Percentiles rank a stretch among this genome's conserved stretches.
Conservation (phyloP, 1,140 invertebrate genomes). For the Branchinecta lynchi region DNA sequence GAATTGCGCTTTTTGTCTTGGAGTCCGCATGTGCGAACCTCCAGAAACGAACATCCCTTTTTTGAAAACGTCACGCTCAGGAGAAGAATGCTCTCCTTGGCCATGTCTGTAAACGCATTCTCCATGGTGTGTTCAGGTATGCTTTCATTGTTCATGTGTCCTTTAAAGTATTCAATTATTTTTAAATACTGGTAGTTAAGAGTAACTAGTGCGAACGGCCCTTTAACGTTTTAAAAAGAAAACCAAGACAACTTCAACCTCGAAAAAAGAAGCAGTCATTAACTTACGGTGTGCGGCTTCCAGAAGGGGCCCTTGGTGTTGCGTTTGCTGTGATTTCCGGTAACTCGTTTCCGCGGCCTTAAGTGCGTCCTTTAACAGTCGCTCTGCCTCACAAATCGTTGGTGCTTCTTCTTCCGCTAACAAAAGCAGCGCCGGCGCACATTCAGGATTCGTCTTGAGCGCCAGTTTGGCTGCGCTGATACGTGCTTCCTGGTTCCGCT, state of each 20-base stretch:
- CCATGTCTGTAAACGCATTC: no score
- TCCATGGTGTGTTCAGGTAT: no score
- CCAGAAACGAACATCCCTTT: no score
- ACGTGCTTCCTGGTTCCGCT: conserved; percentile 75
- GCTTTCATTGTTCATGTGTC: no score
- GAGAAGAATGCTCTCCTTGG: no score
- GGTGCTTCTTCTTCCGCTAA: conserved; percentile 91
- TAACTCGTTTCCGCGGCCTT: conserved; percentile 78
- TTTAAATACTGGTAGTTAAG: conserved; percentile 16
- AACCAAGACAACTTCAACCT: conserved; percentile 19
- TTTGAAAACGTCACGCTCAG: no score
- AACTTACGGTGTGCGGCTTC: conserved; percentile 60
- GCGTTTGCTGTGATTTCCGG: conserved; percentile 57
- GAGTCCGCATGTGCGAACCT: no score
- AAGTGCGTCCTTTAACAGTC: conserved; percentile 68
- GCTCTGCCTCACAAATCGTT: conserved; percentile 75
- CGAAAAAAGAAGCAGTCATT: conserved; percentile 11
- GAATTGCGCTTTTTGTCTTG: no score
- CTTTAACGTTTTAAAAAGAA: background rate
- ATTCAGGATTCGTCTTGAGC: conserved; percentile 77
- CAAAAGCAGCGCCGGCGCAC: conserved; percentile 85
- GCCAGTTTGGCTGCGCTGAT: conserved; percentile 85
- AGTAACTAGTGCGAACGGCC: conserved; percentile 3
- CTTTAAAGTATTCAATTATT: no score
- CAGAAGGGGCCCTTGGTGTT: conserved; percentile 54